phyloP scores from a whole-genome alignment of 2,888 invertebrate genomes.

The Patella pellucida region DNA sequence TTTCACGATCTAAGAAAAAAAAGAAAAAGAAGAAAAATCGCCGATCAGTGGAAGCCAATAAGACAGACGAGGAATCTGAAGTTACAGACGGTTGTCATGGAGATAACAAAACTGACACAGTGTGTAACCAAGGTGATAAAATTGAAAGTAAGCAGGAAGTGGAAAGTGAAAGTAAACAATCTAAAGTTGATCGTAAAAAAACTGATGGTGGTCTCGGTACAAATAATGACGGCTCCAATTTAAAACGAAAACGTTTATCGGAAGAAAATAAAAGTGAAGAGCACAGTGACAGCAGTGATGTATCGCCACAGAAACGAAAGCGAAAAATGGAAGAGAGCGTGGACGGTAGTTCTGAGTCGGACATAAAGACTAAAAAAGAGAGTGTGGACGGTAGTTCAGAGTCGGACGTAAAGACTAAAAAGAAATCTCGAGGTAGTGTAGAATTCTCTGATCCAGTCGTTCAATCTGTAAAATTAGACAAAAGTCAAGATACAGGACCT shows the following conservation, averaged over 20 bases:
- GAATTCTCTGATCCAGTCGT: slow-evolving; percentile 6
- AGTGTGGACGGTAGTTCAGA: slow-evolving; percentile 14
- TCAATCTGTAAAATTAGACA: slow-evolving; percentile 8
- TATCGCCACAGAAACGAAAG: slow-evolving; percentile 1
- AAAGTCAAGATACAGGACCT: slow-evolving; percentile 9
- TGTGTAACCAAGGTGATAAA: neutral
- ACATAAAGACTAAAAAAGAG: slow-evolving; percentile 4
- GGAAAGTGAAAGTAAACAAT: slow-evolving; percentile 19
- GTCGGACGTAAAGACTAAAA: neutral
- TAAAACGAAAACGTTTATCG: neutral
- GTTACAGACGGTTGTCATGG: neutral
- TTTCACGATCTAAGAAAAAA: slow-evolving; percentile 19
- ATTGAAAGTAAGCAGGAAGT: slow-evolving; percentile 1
- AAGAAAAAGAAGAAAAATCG: slow-evolving; percentile 29
- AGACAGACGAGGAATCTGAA: slow-evolving; percentile 23
- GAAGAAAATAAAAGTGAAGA: slow-evolving; percentile 13
- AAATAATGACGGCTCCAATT: no score
- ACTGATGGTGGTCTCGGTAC: no score
- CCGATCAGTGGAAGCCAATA: slow-evolving; percentile 16
- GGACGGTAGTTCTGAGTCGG: slow-evolving; percentile 12
- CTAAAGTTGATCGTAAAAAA: neutral
- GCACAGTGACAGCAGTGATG: slow-evolving; percentile 14
- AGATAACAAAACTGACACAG: neutral
- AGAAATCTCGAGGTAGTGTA: slow-evolving; percentile 9
- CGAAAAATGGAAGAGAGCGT: slow-evolving; percentile 20